phyloP scores from a whole-genome alignment of 92 coral and sea anemone species.

The Micromussa lordhowensis region DNA sequence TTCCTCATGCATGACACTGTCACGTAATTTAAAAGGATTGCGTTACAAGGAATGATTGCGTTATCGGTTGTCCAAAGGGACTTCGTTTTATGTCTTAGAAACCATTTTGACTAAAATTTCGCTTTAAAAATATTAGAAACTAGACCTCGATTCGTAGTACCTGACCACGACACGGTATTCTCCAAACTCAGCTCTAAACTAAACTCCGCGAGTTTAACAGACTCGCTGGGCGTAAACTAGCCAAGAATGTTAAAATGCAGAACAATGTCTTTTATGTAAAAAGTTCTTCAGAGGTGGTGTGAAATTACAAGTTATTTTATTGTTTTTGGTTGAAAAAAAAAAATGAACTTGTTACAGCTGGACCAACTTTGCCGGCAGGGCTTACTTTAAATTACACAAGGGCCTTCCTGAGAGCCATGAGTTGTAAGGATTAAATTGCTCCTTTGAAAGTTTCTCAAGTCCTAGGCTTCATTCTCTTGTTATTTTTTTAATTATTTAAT shows the following conservation, averaged over 20 bases:
- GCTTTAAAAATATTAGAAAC: background rate
- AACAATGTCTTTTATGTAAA: background rate
- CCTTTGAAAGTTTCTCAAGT: background rate
- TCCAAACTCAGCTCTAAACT: background rate
- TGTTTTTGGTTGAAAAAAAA: background rate
- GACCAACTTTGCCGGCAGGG: background rate
- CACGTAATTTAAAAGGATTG: background rate
- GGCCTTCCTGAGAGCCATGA: background rate
- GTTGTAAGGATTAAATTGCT: background rate
- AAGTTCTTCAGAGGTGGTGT: background rate
- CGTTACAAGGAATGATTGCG: background rate
- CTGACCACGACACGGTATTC: background rate
- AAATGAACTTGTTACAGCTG: background rate
- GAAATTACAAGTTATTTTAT: background rate
- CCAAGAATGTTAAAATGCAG: background rate
- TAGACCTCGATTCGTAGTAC: background rate
- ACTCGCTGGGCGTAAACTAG: background rate
- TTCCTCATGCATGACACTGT: background rate
- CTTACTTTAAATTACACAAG: background rate
- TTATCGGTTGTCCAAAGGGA: background rate
- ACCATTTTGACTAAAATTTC: slow-evolving; percentile 1
- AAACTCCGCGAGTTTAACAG: background rate
- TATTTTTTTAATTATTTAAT: background rate
- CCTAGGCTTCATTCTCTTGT: background rate
- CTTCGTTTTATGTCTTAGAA: background rate